Conservation (phyloP, 1,140 invertebrate species). For the Caenorhabditis tropicalis region DNA sequence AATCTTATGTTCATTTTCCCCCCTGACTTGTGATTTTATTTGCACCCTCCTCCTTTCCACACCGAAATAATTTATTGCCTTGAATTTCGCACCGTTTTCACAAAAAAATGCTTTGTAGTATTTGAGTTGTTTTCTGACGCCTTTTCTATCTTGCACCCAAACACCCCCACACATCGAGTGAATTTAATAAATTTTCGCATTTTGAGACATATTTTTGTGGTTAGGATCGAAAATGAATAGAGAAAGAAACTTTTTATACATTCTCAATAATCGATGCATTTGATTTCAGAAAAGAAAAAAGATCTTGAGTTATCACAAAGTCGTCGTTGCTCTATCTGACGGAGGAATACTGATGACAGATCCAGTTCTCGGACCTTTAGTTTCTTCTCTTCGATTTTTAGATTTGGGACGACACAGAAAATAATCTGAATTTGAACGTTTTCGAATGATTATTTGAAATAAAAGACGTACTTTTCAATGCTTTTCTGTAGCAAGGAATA, state of each 20-base stretch:
- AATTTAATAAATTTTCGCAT: constrained; percentile 34
- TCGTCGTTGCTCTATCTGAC: not conserved
- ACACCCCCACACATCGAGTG: constrained; percentile 10
- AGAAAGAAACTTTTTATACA: no score
- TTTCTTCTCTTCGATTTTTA: constrained; percentile 73
- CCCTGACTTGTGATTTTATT: not conserved
- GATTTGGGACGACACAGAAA: constrained; percentile 71
- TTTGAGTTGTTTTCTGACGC: not conserved
- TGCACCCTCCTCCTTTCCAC: not conserved
- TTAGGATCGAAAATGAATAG: not conserved
- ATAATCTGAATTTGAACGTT: not conserved
- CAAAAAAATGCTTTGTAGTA: not conserved
- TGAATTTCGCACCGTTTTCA: not conserved
- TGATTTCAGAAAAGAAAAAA: not conserved
- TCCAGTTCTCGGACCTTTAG: constrained; percentile 49
- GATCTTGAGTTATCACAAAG: not conserved
- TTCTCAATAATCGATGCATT: no score
- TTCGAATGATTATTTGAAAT: no score
- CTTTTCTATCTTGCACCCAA: not conserved
- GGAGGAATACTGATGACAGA: constrained; percentile 46
- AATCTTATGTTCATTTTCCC: not conserved
- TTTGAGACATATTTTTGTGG: not conserved
- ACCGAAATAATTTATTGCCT: constrained; percentile 28
- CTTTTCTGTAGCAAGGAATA: not conserved
- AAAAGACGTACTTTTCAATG: not conserved